Base-by-base conservation (phyloP, 2,888 invertebrate species). In the Drosophila maculinotata region DNA sequence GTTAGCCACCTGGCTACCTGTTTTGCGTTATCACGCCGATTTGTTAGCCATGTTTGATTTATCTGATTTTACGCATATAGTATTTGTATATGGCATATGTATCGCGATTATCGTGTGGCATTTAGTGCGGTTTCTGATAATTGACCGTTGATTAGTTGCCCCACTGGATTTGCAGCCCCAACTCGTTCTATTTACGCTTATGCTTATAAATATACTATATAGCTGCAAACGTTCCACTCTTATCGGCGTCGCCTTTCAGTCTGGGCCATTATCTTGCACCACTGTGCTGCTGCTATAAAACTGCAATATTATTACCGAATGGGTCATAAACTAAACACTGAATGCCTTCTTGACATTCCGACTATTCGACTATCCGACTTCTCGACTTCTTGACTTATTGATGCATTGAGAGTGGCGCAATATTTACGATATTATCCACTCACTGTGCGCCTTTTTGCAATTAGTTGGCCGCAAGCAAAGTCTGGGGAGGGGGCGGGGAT, bases 201-300 rank as follows among this genome's bases (percentile, higher is more conserved):
- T n/a, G n/a, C n/a, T n/a, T n/a, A n/a, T n/a, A n/a, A n/a, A n/a
- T 3, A n/a, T 14, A 9, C n/a, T 3, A n/a, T 33, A 41, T 14
- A 26, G 5, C 6, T 28, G 6, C 7, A 3, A 38, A 17, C 17
- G 10, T 23, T 44, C 25, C 8, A 4, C 15, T 51, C 63, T 73
- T 76, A 79, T 79, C 67, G 77, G 64, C 51, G 88, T 74, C 88
- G 88, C 88, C 89, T 74, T 67, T 44, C 60, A 76, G 89, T 89
- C 89, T 89, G 79, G 53, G 36, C 39, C 66, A 79, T 69, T 78
- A 76, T 80, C 74, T 53, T 12, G 15, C 26, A 10, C 44, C 10
- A 25, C 35, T 7, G 17, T 8, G 17, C 51, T 10, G 15, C 3
- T 35, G 23, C 36, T 51, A 56, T 79, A 69, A 74, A 78, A 53